Base-by-base conservation (phyloP, 2,888 invertebrate species). In the Griposia aprilina region DNA sequence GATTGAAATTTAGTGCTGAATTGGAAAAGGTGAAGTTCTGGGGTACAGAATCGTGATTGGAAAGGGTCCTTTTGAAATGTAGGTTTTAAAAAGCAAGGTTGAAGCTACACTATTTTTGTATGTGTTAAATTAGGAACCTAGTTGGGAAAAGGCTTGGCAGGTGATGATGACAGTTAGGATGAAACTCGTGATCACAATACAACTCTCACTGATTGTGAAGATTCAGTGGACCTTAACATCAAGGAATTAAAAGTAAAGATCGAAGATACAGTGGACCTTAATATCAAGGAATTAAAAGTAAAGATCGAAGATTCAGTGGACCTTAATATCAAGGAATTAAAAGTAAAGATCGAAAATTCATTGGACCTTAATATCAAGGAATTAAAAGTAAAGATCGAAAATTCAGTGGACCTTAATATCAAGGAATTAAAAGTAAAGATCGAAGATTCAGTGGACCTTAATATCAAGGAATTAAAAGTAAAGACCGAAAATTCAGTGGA, bases 41-140 rank as follows among this genome's bases (percentile, higher is more conserved):
- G 17, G 5, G 20, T 15, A 15, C 13, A 11, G 13, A 78, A 10
- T 72, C 83, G 84, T 81, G 83, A 83, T 72, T 77, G 4, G 63
- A 76, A 83, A 83, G 59, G 60, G 4, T 71, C 26, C 11, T 69
- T 23, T 55, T 62, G 23, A 48, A 45, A 57, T 17, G 26, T 48
- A 55, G 65, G 30, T 50, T 62, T 82, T 60, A 60, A 79, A 74
- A 81, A 62, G 48, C 66, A 55, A 78, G 60, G 60, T 26, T 82
- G 11, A 52, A 68, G 2, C 13, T 20, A 4, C 13, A 26, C 20
- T 26, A 26, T 20, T 45, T 45, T 20, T 45, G 17, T 45, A 26
- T 20, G 20, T 20, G n/a, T 13, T 20, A 62, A 55, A 3, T 11
- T 23, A 11, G 11, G 55, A 55, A 20, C 66, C 11, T 17, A 66